These are phyloP conservation scores for Sebastes melanostomus DNA, from an alignment of 2,797 vertebrate species.

Conservation along the genomic window DNA sequence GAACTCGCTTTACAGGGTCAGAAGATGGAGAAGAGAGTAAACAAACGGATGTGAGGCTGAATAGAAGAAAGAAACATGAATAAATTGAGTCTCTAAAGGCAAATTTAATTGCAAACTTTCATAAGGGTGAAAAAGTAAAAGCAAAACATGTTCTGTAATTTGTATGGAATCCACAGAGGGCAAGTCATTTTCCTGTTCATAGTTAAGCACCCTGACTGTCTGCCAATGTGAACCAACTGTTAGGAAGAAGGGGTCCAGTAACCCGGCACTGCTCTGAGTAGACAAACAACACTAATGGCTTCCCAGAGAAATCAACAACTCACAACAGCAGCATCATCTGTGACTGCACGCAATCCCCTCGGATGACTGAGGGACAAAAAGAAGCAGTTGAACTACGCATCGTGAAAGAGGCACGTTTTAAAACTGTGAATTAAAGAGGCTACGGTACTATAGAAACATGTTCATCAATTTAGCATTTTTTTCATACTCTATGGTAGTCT, in stretches of 20 bases:
- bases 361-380: slow-evolving; percentile 53
- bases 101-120: slow-evolving; percentile 66
- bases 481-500: slow-evolving; percentile 15
- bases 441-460: slow-evolving; percentile 24
- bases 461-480: slow-evolving; percentile 34
- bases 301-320: slow-evolving; percentile 72
- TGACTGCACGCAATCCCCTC: slow-evolving; percentile 56
- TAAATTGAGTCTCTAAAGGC: slow-evolving; percentile 59
- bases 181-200: slow-evolving; percentile 69
- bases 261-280: slow-evolving; percentile 57
- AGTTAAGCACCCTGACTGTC: slow-evolving; percentile 68
- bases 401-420: slow-evolving; percentile 5
- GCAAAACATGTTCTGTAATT: slow-evolving; percentile 63
- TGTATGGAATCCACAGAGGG: slow-evolving; percentile 66
- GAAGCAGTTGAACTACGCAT: slow-evolving; percentile 24
- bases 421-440: slow-evolving; percentile 34
- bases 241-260: slow-evolving; percentile 67
- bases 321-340: slow-evolving; percentile 61
- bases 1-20: slow-evolving; percentile 20
- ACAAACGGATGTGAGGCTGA: neutral
- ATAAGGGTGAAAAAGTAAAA: slow-evolving; percentile 29
- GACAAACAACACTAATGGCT: slow-evolving; percentile 74
- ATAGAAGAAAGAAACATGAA: slow-evolving; percentile 15
- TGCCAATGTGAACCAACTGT: slow-evolving; percentile 71
- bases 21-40: neutral